Evolutionary conservation across 2,888 invertebrate genomes (phyloP), one percentile per base, ranked within the genome.

Genomic region (Hyposoter dolosus): DNA sequence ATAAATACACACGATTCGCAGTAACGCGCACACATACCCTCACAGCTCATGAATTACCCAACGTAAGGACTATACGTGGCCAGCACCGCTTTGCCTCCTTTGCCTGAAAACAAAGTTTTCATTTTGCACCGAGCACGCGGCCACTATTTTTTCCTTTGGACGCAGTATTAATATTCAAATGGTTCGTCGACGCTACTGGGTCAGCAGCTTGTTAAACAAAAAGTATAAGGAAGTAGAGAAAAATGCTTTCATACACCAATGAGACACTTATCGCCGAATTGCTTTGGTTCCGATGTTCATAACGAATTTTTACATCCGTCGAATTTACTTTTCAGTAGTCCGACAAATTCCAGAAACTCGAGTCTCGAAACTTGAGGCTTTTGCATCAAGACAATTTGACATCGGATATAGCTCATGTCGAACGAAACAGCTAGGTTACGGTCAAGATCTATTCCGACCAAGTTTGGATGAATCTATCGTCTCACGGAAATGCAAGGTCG

Each of bases 161-260:
- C 23, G 28, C 77, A 23, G 40, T 68, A 40, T 68, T 84, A 77
- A 84, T 82, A 82, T 82, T 72, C 76, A 65, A 81, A 77, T 76
- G 71, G 76, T 84, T 71, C 28, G 63, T 40, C 15, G 43, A 66
- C 45, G 35, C 23, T 28, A 28, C 69, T 65, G 15, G 50, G 43
- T 45, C 15, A 40, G 12, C 15, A 40, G 15, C 50, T 60, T 17
- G 60, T 63, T 40, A 12, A 56, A 12, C 10, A 56, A 56, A 19
- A 12, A 23, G 19, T 19, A 23, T 9, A 56, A 23, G 19, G 6
- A n/a, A 23, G 53, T n/a, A 23, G 40, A 56, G 23, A 56, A 56
- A 56, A 56, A 23, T 12, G 12, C 12, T 23, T 56, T 23, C 56
- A 12, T 56, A 23, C n/a, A 50, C 23, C 56, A 4, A 56, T 56